phyloP scores from a whole-genome alignment of 2,888 invertebrate genomes.

The Himalopsyche japonica region DNA sequence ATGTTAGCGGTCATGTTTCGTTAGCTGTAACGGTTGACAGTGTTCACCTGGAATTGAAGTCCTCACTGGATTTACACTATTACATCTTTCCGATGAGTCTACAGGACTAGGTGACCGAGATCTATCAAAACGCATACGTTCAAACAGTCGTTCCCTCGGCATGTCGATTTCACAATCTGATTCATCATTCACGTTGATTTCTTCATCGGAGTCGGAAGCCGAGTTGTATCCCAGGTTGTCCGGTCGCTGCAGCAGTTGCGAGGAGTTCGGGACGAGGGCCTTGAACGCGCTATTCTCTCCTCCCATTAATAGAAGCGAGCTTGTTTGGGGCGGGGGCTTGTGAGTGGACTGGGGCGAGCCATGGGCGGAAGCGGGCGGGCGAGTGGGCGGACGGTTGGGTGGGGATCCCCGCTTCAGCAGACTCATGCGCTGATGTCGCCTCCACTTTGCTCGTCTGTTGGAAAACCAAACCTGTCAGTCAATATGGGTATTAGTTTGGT shows the following conservation, averaged over 20 bases:
- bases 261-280: constrained; percentile 66
- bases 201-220: constrained; percentile 71
- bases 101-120: constrained; percentile 50
- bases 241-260: constrained; percentile 14
- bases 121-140: constrained; percentile 53
- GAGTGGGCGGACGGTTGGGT: constrained; percentile 46
- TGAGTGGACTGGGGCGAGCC: constrained; percentile 69
- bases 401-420: constrained; percentile 77
- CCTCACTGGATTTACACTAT: constrained; percentile 47
- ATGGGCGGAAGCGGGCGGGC: constrained; percentile 64
- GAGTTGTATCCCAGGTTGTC: constrained; percentile 55
- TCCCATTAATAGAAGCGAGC: constrained; percentile 69
- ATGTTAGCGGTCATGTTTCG: constrained; percentile 68
- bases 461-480: constrained; percentile 98
- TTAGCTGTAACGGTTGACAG: constrained; percentile 70
- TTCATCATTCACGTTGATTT: constrained; percentile 84
- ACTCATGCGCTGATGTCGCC: constrained; percentile 95
- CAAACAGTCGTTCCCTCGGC: constrained; percentile 45
- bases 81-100: constrained; percentile 39
- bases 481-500: constrained; percentile 41
- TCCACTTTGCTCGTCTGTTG: constrained; percentile 98
- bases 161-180: constrained; percentile 65
- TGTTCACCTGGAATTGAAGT: constrained; percentile 44
- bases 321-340: constrained; percentile 50
- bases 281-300: constrained; percentile 90